Evolutionary conservation across 2,888 invertebrate species (phyloP), one percentile per base, ranked within the genome.

Genomic region (Thymelicus sylvestris): DNA sequence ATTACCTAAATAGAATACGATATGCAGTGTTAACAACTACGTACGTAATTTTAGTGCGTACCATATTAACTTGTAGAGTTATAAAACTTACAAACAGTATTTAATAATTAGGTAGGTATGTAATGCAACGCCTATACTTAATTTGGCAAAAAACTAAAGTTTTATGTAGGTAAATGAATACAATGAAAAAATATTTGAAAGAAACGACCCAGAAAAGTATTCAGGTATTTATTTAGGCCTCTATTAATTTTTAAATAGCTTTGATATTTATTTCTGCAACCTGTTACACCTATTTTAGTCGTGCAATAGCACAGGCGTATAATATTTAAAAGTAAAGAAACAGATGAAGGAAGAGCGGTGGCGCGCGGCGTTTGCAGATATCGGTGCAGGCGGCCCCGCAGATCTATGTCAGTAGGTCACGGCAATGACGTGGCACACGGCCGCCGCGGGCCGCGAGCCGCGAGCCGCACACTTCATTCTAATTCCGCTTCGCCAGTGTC

Each of bases 391-490:
- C 92, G 93, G 94, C 95, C 93, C 94, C 93, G 93, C 91, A 91
- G 92, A 95, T 92, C 94, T 95, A 89, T 95, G 95, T 95, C 95
- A 95, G 95, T 95, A 94, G 95, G 95, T 95, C 95, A 95, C 94
- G 93, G 81, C 80, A 79, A 95, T 95, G 95, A 94, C 94, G 94
- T 93, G 92, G 94, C 93, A 91, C 92, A 92, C 89, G 93, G 93
- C 89, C 91, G 91, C 92, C 86, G 86, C 88, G 87, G 86, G 82
- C 81, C 86, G 88, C 90, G 87, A 86, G 82, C 81, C 86, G 88
- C 90, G 87, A 86, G 82, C 81, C 86, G 88, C 90, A 87, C 89
- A 91, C 90, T 92, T 92, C 91, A 92, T 92, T 93, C 93, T 93
- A 92, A 94, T 93, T 93, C 93, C 93, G 91, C 94, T 90, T 91